Percentiles rank a stretch among this genome's conserved stretches.
These are phyloP conservation scores for Nemoura dubitans DNA, from an alignment of 2,888 invertebrate species.

Conservation along the genomic window DNA sequence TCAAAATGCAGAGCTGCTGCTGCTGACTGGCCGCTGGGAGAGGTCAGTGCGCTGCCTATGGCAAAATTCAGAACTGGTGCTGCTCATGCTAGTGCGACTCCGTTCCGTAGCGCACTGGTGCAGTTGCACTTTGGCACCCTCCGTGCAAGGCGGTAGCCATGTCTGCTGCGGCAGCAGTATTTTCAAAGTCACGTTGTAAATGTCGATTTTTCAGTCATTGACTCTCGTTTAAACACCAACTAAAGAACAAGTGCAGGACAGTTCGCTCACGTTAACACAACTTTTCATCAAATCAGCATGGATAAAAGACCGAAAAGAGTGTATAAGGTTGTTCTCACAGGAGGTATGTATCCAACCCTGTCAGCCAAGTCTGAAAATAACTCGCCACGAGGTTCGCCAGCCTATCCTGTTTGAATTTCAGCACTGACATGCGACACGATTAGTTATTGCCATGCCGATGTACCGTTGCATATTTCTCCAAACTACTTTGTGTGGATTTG, in stretches of 20 bases:
- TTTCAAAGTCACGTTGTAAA: not conserved
- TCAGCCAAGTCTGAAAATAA: slow-evolving; percentile 7
- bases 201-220: not conserved
- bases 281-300: slow-evolving; percentile 53
- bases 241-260: not conserved
- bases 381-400: not conserved
- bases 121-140: not conserved
- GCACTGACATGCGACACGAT: not conserved
- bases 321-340: slow-evolving; percentile 87
- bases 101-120: not conserved
- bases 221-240: not conserved
- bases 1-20: not conserved
- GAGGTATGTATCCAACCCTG: slow-evolving; percentile 71
- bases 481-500: too few species aligned
- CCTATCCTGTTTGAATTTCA: not conserved
- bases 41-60: not conserved
- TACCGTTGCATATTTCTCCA: not conserved
- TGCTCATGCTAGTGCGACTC: not conserved
- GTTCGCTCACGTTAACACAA: not conserved
- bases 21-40: too few species aligned
- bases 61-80: not conserved
- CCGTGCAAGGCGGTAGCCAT: not conserved
- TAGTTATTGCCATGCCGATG: too few species aligned
- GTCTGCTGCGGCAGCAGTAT: not conserved
- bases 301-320: slow-evolving; percentile 70